These are phyloP conservation scores for Xylota segnis DNA, from an alignment of 2,888 invertebrate genomes.

Conservation along the genomic window DNA sequence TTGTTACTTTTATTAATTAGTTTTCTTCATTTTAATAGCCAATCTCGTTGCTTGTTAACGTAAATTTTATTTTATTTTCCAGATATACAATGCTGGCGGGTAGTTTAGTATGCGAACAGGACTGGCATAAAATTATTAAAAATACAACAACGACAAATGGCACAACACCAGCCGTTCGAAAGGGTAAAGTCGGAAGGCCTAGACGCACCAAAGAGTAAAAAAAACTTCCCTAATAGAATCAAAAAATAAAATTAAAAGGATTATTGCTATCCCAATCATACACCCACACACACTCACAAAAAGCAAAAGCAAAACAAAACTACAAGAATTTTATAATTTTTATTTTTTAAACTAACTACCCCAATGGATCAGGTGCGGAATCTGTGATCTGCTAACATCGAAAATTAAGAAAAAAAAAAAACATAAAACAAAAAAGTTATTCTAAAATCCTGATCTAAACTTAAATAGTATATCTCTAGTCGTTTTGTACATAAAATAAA, in stretches of 20 bases:
- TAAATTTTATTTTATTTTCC: constrained; percentile 19
- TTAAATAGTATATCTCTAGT: constrained; percentile 77
- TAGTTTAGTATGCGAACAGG: constrained; percentile 96
- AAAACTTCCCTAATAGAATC: constrained; percentile 17
- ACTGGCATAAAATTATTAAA: constrained; percentile 97
- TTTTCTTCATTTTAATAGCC: constrained; percentile 1
- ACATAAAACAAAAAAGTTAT: constrained; percentile 58
- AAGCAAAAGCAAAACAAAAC: constrained; percentile 31
- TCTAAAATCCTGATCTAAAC: constrained; percentile 75
- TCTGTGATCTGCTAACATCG: constrained; percentile 77
- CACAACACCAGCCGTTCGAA: constrained; percentile 90
- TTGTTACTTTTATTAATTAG: neutral
- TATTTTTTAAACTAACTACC: constrained; percentile 62
- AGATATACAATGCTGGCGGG: constrained; percentile 96
- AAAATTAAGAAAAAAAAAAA: constrained; percentile 66
- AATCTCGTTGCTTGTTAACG: neutral
- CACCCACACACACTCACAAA: constrained; percentile 39
- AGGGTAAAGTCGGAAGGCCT: constrained; percentile 94
- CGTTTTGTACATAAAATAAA: constrained; percentile 74
- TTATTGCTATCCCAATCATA: constrained; percentile 42
- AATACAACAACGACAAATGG: constrained; percentile 87
- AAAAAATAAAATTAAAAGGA: constrained; percentile 21
- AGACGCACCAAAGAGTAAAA: constrained; percentile 94
- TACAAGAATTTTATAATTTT: constrained; percentile 66
- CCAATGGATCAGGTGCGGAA: constrained; percentile 75